Base-by-base conservation (phyloP, 2,888 invertebrate genomes). In the Plagodis dolabraria region DNA sequence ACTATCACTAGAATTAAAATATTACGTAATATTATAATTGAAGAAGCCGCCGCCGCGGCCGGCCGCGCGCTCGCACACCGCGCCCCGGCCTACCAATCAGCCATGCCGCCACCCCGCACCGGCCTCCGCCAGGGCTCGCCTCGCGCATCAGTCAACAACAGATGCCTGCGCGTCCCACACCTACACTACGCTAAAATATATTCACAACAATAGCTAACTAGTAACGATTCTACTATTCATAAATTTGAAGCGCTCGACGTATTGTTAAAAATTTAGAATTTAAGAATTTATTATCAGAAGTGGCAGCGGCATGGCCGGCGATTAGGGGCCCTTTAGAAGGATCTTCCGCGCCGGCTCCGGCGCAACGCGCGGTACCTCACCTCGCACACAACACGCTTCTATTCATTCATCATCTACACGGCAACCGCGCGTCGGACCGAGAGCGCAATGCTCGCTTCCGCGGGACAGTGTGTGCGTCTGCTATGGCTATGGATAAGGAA, bases 141-240 rank as follows among this genome's bases (percentile, higher is more conserved):
- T 60, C 46, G 60, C 55, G 45, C 65, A 56, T 69, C 60, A 60
- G 53, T 33, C 35, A 67, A 59, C 72, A 59, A 34, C 47, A 34
- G 40, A 1, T 22, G 4, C 22, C 22, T 22, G 22, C 22, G 22
- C 22, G 22, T 22, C 22, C 12, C 67, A 62, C 59, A 70, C 67
- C 76, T 67, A 71, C 74, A 67, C 82, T 77, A 77, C 70, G 76
- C 77, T 74, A 76, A 71, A 68, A 72, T 82, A 74, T 82, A 82
- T 79, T 82, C 85, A 82, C 87, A 84, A 83, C 87, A 85, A 86
- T 82, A 83, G 86, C 91, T 90, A 87, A 84, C 84, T 85, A 85
- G 78, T 85, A 83, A 87, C 82, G 80, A 83, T 72, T 84, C 86
- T 90, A 89, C 79, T 79, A 57, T 55, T 87, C 83, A 85, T 84